Conservation (phyloP, 2,888 invertebrate genomes). For the Yponomeuta cagnagella region DNA sequence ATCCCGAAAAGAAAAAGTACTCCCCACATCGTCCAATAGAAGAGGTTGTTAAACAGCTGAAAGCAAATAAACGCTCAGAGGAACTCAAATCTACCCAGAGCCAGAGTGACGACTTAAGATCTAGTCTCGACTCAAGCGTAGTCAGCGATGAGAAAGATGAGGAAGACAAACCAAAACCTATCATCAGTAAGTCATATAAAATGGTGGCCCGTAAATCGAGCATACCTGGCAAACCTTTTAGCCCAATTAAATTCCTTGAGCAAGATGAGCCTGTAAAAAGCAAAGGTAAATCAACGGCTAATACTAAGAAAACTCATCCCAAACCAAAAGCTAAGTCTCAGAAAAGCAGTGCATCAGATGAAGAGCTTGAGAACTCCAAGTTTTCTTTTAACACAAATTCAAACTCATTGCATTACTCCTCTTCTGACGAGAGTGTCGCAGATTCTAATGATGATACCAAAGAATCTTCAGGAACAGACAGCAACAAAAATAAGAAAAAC, state of each 20-base stretch:
- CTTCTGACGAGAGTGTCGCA: slow-evolving; percentile 63
- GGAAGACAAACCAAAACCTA: slow-evolving; percentile 56
- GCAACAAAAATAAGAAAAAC: slow-evolving; percentile 49
- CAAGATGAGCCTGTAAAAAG: slow-evolving; percentile 32
- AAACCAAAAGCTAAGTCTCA: slow-evolving; percentile 35
- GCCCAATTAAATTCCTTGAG: slow-evolving; percentile 60
- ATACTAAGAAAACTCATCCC: slow-evolving; percentile 17
- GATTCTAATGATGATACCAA: slow-evolving; percentile 66
- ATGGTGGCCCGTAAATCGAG: slow-evolving; percentile 72
- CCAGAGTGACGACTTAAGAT: slow-evolving; percentile 27
- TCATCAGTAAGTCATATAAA: slow-evolving; percentile 68
- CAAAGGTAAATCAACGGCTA: slow-evolving; percentile 15
- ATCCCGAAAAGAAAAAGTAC: slow-evolving; percentile 63
- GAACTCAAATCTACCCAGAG: slow-evolving; percentile 39
- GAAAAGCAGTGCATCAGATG: slow-evolving; percentile 44
- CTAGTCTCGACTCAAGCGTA: slow-evolving; percentile 31
- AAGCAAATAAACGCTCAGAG: slow-evolving; percentile 61
- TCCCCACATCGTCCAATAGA: slow-evolving; percentile 67
- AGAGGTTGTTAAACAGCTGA: slow-evolving; percentile 66
- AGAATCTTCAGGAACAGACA: slow-evolving; percentile 61
- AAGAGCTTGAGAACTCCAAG: slow-evolving; percentile 61
- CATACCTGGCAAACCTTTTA: slow-evolving; percentile 69
- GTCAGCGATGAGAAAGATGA: slow-evolving; percentile 34
- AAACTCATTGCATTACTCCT: slow-evolving; percentile 42
- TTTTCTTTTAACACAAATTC: slow-evolving; percentile 57